Base-by-base conservation (phyloP, 2,113 vertebrate genomes). In the Ceyx melanurus region DNA sequence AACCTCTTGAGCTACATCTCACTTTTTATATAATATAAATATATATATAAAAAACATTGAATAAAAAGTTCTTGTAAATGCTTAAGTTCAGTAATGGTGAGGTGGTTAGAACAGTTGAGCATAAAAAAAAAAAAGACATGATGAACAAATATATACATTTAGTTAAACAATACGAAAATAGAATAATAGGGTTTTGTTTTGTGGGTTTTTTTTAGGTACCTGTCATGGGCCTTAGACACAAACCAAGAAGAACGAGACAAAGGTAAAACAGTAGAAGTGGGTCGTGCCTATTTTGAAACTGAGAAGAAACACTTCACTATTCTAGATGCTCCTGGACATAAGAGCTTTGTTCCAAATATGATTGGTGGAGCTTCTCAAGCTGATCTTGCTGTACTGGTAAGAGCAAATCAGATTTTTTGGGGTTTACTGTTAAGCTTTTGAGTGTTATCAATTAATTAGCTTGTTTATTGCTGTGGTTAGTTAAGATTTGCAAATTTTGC, bases 301-400 rank as follows among this genome's bases (percentile, higher is more conserved):
- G 99, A 99, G 97, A 99, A 99, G 88, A 99, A 99, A 92, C 99
- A 99, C 94, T 99, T 99, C 97, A 99, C 99, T 79, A 99, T 99
- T 96, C 97, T 99, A 97, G 99, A 99, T 88, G 99, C 99, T 48
- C 99, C 99, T 8, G 99, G 99, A 77, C 99, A 99, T 95, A 99
- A 99, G 98, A 99, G 99, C 97, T 99, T 99, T 95, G 99, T 99
- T 82, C 99, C 99, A 76, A 99, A 99, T 97, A 99, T 99, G 99
- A 99, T 99, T 54, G 99, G 99, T 61, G 99, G 99, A 35, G 99
- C 99, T 67, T 99, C 99, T 58, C 99, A 99, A 97, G 99, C 99
- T 72, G 99, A 99, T 94, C 97, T 99, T 96, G 99, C 99, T 81
- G 99, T 99, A 28, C 96, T 99, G 99, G 99, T 99, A 97, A 98